Evolutionary conservation across 2,113 vertebrate genomes (phyloP).

Genomic region (Centropus bengalensis): DNA sequence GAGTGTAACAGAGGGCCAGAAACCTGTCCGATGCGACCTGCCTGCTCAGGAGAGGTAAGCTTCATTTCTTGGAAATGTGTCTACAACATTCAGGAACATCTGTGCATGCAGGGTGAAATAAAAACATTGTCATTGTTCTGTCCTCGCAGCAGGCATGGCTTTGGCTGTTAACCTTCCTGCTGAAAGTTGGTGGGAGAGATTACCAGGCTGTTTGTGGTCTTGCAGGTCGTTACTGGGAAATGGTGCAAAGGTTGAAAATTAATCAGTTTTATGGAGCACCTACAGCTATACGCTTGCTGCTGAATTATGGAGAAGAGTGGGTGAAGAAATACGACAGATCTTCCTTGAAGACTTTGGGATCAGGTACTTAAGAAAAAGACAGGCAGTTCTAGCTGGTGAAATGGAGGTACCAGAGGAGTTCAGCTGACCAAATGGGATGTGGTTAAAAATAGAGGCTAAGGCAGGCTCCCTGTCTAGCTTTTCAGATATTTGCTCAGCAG

Average conservation of each 20-base stretch:
- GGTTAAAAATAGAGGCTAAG: not conserved
- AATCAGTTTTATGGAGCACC: conserved; percentile 93
- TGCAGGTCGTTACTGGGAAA: conserved; percentile 93
- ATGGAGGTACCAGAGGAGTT: not conserved
- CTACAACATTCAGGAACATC: not conserved
- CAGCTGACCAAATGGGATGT: not conserved
- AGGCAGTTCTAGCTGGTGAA: not conserved
- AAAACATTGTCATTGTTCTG: not conserved
- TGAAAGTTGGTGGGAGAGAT: not conserved
- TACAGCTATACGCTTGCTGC: conserved; percentile 86
- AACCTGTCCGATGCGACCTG: not conserved
- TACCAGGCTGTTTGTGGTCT: not conserved
- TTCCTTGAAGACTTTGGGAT: conserved; percentile 86
- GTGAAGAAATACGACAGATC: conserved; percentile 92
- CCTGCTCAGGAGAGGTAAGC: not conserved
- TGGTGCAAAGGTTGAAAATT: conserved; percentile 86
- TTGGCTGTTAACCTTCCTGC: not conserved
- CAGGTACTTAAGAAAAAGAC: conserved; percentile 75
- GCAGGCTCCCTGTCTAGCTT: not conserved
- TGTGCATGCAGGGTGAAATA: not conserved
- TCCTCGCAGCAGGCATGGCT: not conserved
- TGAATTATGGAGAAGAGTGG: conserved; percentile 88
- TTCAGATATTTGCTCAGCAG: not conserved
- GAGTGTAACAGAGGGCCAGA: not conserved
- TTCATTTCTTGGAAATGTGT: not conserved